Percentiles rank a stretch among this genome's conserved stretches.
Conservation (phyloP, 2,888 invertebrate genomes). For the Linnaemya vulpina region DNA sequence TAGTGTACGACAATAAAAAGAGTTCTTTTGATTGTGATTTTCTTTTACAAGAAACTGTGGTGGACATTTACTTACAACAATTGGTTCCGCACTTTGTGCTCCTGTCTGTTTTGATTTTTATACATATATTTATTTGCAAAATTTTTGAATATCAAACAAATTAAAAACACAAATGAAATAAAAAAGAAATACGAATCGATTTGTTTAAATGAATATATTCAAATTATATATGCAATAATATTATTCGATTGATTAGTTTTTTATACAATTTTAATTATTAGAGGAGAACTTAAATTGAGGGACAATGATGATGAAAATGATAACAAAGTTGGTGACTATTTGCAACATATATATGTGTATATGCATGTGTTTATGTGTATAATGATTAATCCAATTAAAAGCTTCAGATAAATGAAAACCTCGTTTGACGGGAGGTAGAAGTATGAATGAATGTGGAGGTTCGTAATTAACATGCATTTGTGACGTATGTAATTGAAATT, state of each 20-base stretch:
- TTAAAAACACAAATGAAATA: conserved; percentile 59
- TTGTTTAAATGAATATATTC: conserved; percentile 61
- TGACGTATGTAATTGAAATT: no score
- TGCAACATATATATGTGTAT: background rate
- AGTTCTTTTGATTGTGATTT: conserved; percentile 47
- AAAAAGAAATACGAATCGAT: conserved; percentile 66
- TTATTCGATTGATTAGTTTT: conserved; percentile 2
- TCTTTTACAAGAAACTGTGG: conserved; percentile 69
- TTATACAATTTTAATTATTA: background rate
- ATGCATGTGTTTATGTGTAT: background rate
- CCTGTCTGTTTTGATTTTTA: conserved; percentile 87
- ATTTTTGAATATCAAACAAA: conserved; percentile 61
- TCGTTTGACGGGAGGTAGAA: no score
- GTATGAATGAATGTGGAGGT: no score
- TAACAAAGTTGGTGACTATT: background rate
- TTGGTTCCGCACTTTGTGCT: conserved; percentile 95
- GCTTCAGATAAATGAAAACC: no score
- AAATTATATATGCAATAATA: conserved; percentile 52
- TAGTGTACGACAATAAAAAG: conserved; percentile 59
- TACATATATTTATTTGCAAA: conserved; percentile 67
- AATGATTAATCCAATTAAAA: background rate
- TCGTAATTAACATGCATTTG: no score
- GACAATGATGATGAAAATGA: background rate
- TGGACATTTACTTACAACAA: conserved; percentile 92
- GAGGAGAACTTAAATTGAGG: background rate